Percentiles rank a stretch among this genome's conserved stretches.
Evolutionary conservation across 2,888 invertebrate genomes (phyloP).

Genomic region (Cremastinae sp.): DNA sequence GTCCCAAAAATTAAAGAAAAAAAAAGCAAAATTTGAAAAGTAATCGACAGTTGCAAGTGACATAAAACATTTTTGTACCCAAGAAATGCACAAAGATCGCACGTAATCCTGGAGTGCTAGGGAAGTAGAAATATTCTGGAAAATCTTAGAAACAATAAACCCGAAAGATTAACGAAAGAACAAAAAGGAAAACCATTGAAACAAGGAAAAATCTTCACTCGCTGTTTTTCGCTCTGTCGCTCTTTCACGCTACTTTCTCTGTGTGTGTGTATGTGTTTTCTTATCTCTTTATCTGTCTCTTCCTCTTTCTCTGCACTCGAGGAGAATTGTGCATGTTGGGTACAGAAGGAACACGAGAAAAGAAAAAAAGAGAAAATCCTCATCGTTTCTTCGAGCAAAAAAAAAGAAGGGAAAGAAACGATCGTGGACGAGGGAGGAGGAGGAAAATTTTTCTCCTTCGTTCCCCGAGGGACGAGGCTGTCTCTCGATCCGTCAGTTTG

Average conservation of each 20-base stretch:
- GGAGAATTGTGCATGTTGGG: constrained; percentile 56
- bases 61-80: constrained; percentile 54
- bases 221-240: constrained; percentile 16
- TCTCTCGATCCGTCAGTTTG: constrained; percentile 34
- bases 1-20: background rate
- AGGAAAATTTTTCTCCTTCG: constrained; percentile 39
- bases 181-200: too few relatives aligned
- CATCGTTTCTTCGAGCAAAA: constrained; percentile 45
- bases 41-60: constrained; percentile 24
- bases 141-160: constrained; percentile 1
- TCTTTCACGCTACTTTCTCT: constrained; percentile 4
- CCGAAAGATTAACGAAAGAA: background rate
- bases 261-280: too few relatives aligned
- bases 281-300: constrained; percentile 1
- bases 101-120: constrained; percentile 32
- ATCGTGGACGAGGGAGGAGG: constrained; percentile 15
- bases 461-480: constrained; percentile 28
- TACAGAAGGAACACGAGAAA: constrained; percentile 49
- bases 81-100: constrained; percentile 57
- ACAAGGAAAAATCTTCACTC: background rate
- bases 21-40: background rate
- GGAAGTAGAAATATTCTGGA: constrained; percentile 27
- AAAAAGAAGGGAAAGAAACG: constrained; percentile 32
- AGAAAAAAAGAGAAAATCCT: constrained; percentile 31
- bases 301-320: constrained; percentile 12